Evolutionary conservation across 2,888 invertebrate species (phyloP).

Genomic region (Steromphala cineraria): DNA sequence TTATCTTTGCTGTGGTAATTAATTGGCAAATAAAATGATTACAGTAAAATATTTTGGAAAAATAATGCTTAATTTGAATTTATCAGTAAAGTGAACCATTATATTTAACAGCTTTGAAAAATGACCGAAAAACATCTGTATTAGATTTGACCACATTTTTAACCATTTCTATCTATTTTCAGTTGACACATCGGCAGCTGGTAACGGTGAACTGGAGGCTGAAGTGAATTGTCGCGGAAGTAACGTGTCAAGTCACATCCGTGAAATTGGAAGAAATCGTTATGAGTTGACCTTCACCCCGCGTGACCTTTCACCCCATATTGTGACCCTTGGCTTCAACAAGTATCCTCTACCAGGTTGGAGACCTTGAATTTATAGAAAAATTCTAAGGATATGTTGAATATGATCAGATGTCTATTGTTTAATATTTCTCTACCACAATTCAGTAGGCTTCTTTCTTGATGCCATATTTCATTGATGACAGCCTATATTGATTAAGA

Average conservation of each 20-base stretch:
- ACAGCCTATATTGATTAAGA: neutral
- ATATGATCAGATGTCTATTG: neutral
- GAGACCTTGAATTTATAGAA: neutral
- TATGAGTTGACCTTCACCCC: slow-evolving; percentile 92
- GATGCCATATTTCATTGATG: too few relatives aligned
- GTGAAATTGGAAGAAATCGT: slow-evolving; percentile 77
- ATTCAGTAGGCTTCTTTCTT: too few relatives aligned
- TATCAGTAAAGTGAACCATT: too few relatives aligned
- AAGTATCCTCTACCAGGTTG: slow-evolving; percentile 75
- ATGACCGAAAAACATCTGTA: too few relatives aligned
- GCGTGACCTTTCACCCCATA: slow-evolving; percentile 89
- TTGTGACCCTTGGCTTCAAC: slow-evolving; percentile 85
- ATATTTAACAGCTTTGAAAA: too few relatives aligned
- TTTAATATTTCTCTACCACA: neutral
- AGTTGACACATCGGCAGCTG: slow-evolving; percentile 95
- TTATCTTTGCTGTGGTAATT: too few relatives aligned
- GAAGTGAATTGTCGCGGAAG: slow-evolving; percentile 51
- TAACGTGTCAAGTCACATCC: slow-evolving; percentile 37
- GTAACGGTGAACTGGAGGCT: slow-evolving; percentile 84
- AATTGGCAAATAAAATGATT: too few relatives aligned
- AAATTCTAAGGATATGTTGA: neutral
- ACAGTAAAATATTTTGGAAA: too few relatives aligned
- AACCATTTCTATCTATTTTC: too few relatives aligned
- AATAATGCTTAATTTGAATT: too few relatives aligned
- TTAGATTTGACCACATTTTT: too few relatives aligned